These are phyloP conservation scores for Pectinophora gossypiella DNA, from an alignment of 1,140 invertebrate species.

Conservation along the genomic window DNA sequence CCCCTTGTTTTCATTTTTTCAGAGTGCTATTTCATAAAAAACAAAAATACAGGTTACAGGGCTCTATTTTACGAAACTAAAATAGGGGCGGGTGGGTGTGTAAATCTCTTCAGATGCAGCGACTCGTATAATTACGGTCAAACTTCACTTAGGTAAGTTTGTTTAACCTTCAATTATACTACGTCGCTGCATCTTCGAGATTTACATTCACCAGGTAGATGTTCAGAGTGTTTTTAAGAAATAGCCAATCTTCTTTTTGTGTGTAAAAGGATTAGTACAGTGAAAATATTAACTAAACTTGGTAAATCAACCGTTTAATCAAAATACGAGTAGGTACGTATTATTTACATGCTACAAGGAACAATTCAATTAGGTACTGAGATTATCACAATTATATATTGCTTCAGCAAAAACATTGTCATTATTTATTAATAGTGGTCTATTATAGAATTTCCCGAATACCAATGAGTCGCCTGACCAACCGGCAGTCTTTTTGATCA, in stretches of 20 bases:
- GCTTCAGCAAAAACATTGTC: constrained; percentile 14
- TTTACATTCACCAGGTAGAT: too few species aligned
- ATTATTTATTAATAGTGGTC: not conserved
- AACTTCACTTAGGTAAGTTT: too few species aligned
- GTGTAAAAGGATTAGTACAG: too few species aligned
- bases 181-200: too few species aligned
- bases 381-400: constrained; percentile 1
- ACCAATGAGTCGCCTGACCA: constrained; percentile 10
- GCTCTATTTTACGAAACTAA: too few species aligned
- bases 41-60: too few species aligned
- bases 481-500: too few species aligned
- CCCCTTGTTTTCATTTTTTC: too few species aligned
- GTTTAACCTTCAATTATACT: too few species aligned
- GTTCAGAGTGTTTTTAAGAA: not conserved
- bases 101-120: not conserved
- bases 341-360: not conserved
- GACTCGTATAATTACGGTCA: too few species aligned
- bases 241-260: not conserved
- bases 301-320: not conserved
- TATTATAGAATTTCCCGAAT: constrained; percentile 12
- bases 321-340: not conserved
- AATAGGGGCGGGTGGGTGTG: not conserved
- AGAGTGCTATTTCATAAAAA: too few species aligned
- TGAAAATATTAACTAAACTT: not conserved
- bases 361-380: not conserved